Percentiles rank a stretch among this genome's conserved stretches.
phyloP scores from a whole-genome alignment of 2,888 invertebrate species.

The Tholera decimalis region DNA sequence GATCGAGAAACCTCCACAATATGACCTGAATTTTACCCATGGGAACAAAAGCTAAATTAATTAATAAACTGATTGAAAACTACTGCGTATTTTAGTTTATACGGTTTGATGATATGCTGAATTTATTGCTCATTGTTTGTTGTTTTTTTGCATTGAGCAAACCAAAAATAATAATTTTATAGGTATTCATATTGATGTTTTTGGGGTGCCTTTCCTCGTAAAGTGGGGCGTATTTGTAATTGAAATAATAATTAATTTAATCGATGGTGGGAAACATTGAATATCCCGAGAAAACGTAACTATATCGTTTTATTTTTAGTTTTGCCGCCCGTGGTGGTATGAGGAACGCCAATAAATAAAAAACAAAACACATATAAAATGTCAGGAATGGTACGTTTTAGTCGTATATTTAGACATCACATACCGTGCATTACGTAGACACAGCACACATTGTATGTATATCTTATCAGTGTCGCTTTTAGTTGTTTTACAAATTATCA shows the following conservation, averaged over 20 bases:
- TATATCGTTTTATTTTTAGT: conserved; percentile 84
- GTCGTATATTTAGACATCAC: conserved; percentile 72
- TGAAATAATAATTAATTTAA: neutral
- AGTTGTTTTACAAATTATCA: conserved; percentile 62
- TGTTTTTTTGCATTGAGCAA: conserved; percentile 5
- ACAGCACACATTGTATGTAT: conserved; percentile 63
- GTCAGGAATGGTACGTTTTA: conserved; percentile 78
- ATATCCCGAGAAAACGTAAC: conserved; percentile 56
- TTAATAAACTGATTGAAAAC: conserved; percentile 63
- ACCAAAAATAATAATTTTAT: neutral
- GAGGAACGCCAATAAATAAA: conserved; percentile 75
- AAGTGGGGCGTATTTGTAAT: neutral
- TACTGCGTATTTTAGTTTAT: conserved; percentile 53
- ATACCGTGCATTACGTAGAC: conserved; percentile 71
- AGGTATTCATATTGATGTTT: neutral
- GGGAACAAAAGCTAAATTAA: conserved; percentile 54
- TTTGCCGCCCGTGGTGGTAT: conserved; percentile 88
- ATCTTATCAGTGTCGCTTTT: conserved; percentile 69
- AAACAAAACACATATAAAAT: conserved; percentile 68
- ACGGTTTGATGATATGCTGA: conserved; percentile 8
- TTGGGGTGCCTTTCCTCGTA: conserved; percentile 6
- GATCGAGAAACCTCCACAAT: conserved; percentile 62
- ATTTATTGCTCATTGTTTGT: conserved; percentile 2
- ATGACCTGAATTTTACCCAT: conserved; percentile 51
- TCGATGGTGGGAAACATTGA: conserved; percentile 21